Percentiles rank a stretch among this genome's conserved stretches.
Evolutionary conservation across 2,888 invertebrate genomes (phyloP).

Genomic region (Microchrysa polita): DNA sequence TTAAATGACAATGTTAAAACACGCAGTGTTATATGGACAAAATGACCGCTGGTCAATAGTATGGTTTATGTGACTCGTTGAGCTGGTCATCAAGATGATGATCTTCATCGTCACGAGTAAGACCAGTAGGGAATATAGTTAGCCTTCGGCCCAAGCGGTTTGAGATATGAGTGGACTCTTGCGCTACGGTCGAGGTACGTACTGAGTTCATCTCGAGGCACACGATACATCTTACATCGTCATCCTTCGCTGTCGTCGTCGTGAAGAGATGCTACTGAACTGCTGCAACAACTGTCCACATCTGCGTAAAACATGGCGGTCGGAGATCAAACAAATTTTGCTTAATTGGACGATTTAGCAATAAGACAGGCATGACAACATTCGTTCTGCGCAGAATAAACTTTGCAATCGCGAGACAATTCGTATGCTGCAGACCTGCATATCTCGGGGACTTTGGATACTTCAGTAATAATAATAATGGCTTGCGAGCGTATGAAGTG

Average conservation of each 20-base stretch:
- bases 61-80: constrained; percentile 16
- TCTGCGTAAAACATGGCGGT: constrained; percentile 45
- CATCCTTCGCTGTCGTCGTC: not conserved
- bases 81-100: constrained; percentile 33
- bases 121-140: constrained; percentile 21
- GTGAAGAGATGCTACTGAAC: constrained; percentile 27
- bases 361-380: constrained; percentile 47
- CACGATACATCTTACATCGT: constrained; percentile 21
- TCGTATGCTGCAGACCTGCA: not conserved
- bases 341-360: constrained; percentile 51
- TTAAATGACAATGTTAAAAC: not conserved
- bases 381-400: constrained; percentile 9
- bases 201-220: constrained; percentile 13
- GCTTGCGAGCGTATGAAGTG: constrained; percentile 3
- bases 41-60: constrained; percentile 25
- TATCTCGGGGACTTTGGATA: too few species aligned
- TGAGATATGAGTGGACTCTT: too few species aligned
- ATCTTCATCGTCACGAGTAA: constrained; percentile 19
- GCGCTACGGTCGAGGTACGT: not conserved
- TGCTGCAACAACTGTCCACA: constrained; percentile 36
- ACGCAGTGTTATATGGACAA: not conserved
- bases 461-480: not conserved
- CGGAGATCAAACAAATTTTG: constrained; percentile 50
- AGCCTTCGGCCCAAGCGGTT: not conserved
- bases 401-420: not conserved